A percentile compares a stretch with the other conserved stretches of the same genome.
These are phyloP conservation scores for Nebria salina DNA, from an alignment of 2,888 invertebrate species.

Conservation along the genomic window DNA sequence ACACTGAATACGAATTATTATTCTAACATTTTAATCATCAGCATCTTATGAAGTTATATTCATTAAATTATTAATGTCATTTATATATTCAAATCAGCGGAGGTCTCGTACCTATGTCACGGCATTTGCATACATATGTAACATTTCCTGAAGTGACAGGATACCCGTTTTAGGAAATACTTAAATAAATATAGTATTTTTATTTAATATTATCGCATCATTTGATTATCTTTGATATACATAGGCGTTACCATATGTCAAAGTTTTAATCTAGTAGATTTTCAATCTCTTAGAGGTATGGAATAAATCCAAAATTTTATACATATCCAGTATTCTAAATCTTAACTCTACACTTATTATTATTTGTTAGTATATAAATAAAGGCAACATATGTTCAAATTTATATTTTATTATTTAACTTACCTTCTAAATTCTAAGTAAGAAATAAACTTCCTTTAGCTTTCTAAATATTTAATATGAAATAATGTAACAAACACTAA, in stretches of 20 bases:
- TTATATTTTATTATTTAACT: neutral
- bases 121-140: neutral
- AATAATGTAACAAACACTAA: neutral
- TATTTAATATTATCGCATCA: too few relatives aligned
- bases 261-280: too few relatives aligned
- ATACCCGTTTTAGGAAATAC: neutral
- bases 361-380: too few relatives aligned
- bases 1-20: conserved; percentile 1
- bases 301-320: too few relatives aligned
- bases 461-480: neutral
- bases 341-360: too few relatives aligned
- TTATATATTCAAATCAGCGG: neutral
- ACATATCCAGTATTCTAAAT: too few relatives aligned
- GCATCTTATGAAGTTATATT: neutral
- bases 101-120: neutral
- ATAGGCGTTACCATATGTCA: neutral
- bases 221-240: neutral
- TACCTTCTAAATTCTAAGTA: neutral
- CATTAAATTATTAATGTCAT: neutral
- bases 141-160: neutral
- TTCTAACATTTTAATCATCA: neutral
- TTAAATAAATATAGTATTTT: too few relatives aligned
- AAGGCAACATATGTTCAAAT: neutral
- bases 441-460: neutral
- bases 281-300: too few relatives aligned